phyloP scores from a whole-genome alignment of 2,888 invertebrate genomes.

The Lithophane ornitopus region DNA sequence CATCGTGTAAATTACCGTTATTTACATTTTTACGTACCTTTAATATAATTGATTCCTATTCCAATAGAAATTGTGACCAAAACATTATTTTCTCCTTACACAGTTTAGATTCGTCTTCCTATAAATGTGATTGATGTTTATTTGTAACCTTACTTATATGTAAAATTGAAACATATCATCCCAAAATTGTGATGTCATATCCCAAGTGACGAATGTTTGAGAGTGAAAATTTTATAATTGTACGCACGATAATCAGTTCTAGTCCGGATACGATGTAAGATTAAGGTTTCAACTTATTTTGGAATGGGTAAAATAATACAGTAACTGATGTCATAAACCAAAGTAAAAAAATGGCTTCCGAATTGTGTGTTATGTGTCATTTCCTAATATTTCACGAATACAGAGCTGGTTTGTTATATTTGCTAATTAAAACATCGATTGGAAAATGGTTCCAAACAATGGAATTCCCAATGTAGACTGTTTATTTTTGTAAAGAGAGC shows the following conservation, averaged over 20 bases:
- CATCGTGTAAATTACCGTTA: constrained; percentile 72
- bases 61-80: constrained; percentile 53
- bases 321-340: background rate
- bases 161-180: constrained; percentile 84
- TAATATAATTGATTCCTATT: constrained; percentile 43
- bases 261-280: constrained; percentile 60
- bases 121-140: constrained; percentile 31
- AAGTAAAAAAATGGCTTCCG: constrained; percentile 4
- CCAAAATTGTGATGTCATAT: constrained; percentile 78
- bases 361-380: background rate
- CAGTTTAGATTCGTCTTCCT: constrained; percentile 48
- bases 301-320: constrained; percentile 26
- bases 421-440: constrained; percentile 23
- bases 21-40: constrained; percentile 23
- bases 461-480: constrained; percentile 5
- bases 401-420: constrained; percentile 11
- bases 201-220: constrained; percentile 73
- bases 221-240: constrained; percentile 80
- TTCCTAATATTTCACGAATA: constrained; percentile 4
- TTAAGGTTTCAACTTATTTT: constrained; percentile 50
- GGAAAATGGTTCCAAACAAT: constrained; percentile 20
- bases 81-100: constrained; percentile 18
- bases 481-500: background rate
- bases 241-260: constrained; percentile 68
- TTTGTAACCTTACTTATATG: constrained; percentile 37